Conservation (phyloP, 2,888 invertebrate species). For the Apotomis capreana region DNA sequence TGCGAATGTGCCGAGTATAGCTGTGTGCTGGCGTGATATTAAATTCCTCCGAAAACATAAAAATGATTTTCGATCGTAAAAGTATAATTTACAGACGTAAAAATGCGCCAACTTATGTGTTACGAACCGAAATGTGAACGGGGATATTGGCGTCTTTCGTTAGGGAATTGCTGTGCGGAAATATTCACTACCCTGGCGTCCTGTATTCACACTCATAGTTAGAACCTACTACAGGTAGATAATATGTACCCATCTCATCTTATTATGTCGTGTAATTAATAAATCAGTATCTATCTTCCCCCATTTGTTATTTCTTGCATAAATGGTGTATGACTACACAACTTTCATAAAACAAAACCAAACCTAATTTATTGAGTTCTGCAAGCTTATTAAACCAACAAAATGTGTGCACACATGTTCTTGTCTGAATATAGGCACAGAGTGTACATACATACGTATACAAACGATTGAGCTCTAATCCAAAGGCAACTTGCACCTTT, state of each 20-base stretch:
- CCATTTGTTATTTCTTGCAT: too few species aligned
- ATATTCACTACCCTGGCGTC: neutral
- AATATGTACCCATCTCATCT: neutral
- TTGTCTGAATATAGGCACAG: too few species aligned
- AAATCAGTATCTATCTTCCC: too few species aligned
- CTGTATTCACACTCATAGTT: neutral
- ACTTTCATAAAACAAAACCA: too few species aligned
- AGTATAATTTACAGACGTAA: constrained; percentile 84
- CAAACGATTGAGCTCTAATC: neutral
- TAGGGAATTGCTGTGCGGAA: constrained; percentile 23
- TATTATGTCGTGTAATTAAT: too few species aligned
- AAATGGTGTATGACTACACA: too few species aligned
- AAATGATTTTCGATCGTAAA: constrained; percentile 84
- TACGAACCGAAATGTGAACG: constrained; percentile 61
- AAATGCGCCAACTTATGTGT: constrained; percentile 80
- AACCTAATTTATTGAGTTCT: too few species aligned
- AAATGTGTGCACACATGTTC: too few species aligned
- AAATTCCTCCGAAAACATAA: constrained; percentile 83
- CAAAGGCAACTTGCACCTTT: neutral
- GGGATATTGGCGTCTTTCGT: constrained; percentile 40
- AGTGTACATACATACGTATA: too few species aligned
- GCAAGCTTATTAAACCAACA: too few species aligned
- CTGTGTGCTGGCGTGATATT: constrained; percentile 74
- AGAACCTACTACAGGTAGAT: neutral
- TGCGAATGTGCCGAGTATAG: constrained; percentile 80